Evolutionary conservation across 1,140 invertebrate species (phyloP).

Genomic region (Rhopalosiphum padi): DNA sequence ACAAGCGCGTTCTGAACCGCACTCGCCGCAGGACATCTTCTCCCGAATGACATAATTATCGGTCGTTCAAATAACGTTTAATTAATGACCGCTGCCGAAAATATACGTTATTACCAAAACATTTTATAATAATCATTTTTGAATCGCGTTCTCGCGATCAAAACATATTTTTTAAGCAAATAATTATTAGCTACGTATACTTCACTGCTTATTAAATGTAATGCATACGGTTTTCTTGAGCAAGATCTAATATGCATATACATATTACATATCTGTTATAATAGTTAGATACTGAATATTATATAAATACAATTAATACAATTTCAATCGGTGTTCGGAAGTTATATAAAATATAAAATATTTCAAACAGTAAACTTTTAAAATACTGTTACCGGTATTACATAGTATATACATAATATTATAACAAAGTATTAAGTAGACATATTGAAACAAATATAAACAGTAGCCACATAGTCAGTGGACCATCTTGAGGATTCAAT

Average conservation of each 20-base stretch:
- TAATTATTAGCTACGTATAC: not conserved
- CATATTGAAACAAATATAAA: not conserved
- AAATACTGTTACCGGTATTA: not conserved
- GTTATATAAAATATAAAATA: not conserved
- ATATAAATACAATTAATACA: not conserved
- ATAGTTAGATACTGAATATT: not conserved
- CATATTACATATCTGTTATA: too few species aligned
- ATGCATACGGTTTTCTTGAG: not conserved
- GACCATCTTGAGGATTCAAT: too few species aligned
- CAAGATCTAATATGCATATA: not conserved
- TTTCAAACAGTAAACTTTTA: not conserved
- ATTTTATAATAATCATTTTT: not conserved
- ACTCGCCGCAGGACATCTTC: not conserved
- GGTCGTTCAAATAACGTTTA: conserved; percentile 7
- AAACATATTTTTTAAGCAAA: not conserved
- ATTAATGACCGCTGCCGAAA: conserved; percentile 20
- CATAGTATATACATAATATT: not conserved
- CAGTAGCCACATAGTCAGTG: too few species aligned
- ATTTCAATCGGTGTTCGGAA: not conserved
- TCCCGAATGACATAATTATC: conserved; percentile 13
- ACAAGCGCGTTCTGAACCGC: not conserved
- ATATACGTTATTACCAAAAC: not conserved
- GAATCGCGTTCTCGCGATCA: not conserved
- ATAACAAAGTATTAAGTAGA: not conserved
- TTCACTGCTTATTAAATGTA: not conserved